Conservation (phyloP, 2,113 vertebrate species). For the Helogale parvula region DNA sequence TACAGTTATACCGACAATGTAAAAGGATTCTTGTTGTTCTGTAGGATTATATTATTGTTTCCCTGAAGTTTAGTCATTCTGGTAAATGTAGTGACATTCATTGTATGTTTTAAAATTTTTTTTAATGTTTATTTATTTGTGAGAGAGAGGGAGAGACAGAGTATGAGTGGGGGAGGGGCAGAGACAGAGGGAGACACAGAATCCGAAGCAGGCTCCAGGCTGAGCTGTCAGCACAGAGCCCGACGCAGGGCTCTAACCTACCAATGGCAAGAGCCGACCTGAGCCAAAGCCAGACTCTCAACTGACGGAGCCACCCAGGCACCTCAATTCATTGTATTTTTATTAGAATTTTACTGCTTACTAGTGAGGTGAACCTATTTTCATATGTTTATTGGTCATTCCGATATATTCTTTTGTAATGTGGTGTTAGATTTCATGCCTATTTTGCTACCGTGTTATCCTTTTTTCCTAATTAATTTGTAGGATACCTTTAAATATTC, state of each 20-base stretch:
- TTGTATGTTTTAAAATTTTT: no score
- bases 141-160: no score
- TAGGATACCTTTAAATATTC: neutral
- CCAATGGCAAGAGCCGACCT: no score
- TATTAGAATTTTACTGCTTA: neutral
- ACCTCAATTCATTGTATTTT: neutral
- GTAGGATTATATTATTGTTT: neutral
- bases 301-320: no score
- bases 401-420: neutral
- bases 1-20: neutral
- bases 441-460: neutral
- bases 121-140: neutral
- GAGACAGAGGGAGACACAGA: no score
- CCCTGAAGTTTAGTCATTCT: neutral
- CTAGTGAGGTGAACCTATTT: neutral
- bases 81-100: neutral
- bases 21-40: neutral
- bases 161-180: no score
- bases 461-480: neutral
- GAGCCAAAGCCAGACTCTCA: no score
- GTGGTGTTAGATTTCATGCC: neutral
- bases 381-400: neutral
- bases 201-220: no score
- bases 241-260: no score
- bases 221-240: no score